Evolutionary conservation across 1,140 invertebrate species (phyloP).

Genomic region (Sitobion miscanthi): DNA sequence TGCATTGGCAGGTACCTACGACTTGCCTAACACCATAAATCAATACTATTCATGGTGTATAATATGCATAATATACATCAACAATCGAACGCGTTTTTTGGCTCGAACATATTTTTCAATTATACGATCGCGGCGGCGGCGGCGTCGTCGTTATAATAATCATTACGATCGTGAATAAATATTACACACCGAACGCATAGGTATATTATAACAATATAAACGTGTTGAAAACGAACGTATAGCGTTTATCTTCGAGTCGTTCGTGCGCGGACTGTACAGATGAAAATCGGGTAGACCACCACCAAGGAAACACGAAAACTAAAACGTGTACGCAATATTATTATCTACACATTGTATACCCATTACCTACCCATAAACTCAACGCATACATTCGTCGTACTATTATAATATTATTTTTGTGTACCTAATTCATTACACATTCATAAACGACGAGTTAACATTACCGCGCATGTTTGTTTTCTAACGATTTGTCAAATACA

Average conservation of each 20-base stretch:
- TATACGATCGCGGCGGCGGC: background rate
- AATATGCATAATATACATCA: no score
- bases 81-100: background rate
- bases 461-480: background rate
- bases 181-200: background rate
- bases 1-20: background rate
- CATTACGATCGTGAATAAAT: background rate
- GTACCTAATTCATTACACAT: background rate
- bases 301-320: background rate
- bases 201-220: background rate
- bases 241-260: background rate
- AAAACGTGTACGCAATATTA: background rate
- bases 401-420: background rate
- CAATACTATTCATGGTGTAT: background rate
- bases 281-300: constrained; percentile 38
- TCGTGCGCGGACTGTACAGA: constrained; percentile 4
- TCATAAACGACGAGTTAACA: background rate
- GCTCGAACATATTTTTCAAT: constrained; percentile 6
- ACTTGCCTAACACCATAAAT: background rate
- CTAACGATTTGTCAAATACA: background rate
- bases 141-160: background rate
- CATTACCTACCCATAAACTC: background rate
- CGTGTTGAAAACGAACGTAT: background rate
- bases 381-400: background rate
- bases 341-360: background rate